Base-by-base conservation (phyloP, 2,113 vertebrate species). In the Shinisaurus crocodilurus region DNA sequence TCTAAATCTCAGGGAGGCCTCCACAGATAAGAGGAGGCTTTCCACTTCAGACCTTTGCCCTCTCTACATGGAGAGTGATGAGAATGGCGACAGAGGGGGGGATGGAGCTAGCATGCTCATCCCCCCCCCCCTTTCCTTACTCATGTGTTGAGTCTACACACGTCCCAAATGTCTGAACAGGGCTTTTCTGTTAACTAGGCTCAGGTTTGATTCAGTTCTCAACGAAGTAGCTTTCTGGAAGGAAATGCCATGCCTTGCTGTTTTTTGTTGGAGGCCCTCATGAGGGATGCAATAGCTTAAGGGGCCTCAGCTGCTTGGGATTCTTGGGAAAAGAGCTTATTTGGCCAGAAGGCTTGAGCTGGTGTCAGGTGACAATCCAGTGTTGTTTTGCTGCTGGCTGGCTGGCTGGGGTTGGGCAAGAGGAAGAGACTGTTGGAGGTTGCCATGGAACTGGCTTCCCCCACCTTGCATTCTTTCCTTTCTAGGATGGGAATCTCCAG, bases 271-370 rank as follows among this genome's bases (percentile, higher is more conserved):
- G 86, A 92, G 95, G 92, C 95, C 95, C 97, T 96, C 96, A 96
- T 94, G 97, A 96, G 96, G 97, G 96, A 97, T 93, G 77, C 93
- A 96, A 93, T 77, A 90, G 93, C 94, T 92, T 60, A 88, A 92
- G 96, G 82, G 95, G 96, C 95, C 96, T 97, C 95, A 95, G 96
- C 97, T 96, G 96, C 96, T 95, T 93, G 69, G 94, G 93, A 95
- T 97, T 97, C 96, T 96, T 83, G 86, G 90, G 89, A 85, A 93
- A 91, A 88, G 81, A 87, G 91, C 90, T 88, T 92, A 93, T 92
- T 95, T 89, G 91, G 92, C 89, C 92, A 86, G 92, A 92, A 76
- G 37, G 15, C 86, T 93, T 85, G 92, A 92, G 90, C 88, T 87
- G 94, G 94, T 94, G 90, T 95, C 93, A n/a, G 89, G 89, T 94